Evolutionary conservation across 2,113 vertebrate genomes (phyloP), one percentile per base, ranked within the genome.

Genomic region (Zosterops lateralis): DNA sequence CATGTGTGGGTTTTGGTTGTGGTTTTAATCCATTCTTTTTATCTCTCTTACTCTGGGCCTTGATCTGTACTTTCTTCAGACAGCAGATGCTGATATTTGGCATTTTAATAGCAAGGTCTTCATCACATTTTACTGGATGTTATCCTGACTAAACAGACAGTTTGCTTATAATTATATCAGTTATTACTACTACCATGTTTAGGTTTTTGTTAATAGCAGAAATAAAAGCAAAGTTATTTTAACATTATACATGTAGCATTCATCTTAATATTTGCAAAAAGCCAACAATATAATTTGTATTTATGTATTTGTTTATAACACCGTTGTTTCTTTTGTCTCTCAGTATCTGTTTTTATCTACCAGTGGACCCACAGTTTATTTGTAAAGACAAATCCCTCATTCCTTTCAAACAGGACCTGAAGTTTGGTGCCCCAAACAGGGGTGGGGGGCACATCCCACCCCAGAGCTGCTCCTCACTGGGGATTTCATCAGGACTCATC

Each of bases 401-500:
- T 45, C 32, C 40, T 79, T 45, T 54, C 25, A 54, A 34, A 18
- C 31, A 32, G 34, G 17, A 45, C 45, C 28, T 0, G 0, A 8
- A 58, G 9, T 0, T 24, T 48, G 1, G 3, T 29, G 31, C 17
- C 44, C 34, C 38, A 40, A 0, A 15, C 1, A 0, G 24, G 31
- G 3, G 1, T 36, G 24, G 8, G 24, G 22, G 51, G 1, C 18
- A 6, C 9, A 3, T 14, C 18, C 17, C 3, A 2, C 24, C 15
- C 22, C 17, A 12, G 38, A 10, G 4, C 31, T 15, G 17, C 56
- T 40, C 17, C 34, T 70, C 32, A 3, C 3, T 0, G 0, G 1
- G 32, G 10, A 5, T 17, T 56, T 48, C 25, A 11, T 5, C 20
- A 20, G 44, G 18, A 20, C 20, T 47, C 20, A 1, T 12, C 21